These are phyloP conservation scores for Lipophrys pholis DNA, from an alignment of 2,113 vertebrate genomes.

Conservation along the genomic window DNA sequence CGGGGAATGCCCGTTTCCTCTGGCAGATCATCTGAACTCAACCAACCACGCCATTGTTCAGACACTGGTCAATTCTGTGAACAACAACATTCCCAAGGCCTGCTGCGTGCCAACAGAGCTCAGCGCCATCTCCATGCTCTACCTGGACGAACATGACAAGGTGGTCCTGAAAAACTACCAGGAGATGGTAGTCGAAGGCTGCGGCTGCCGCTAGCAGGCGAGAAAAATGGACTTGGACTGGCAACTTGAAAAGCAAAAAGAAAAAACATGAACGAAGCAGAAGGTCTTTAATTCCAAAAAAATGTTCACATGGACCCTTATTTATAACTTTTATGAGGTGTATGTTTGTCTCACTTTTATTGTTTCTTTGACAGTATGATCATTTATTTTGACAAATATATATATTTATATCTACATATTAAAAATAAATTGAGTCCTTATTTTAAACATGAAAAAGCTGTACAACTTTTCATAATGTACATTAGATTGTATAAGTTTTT, in stretches of 20 bases:
- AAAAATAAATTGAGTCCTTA: constrained; percentile 98
- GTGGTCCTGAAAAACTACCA: constrained; percentile 99
- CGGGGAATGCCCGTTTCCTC: constrained; percentile 96
- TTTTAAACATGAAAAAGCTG: constrained; percentile 94
- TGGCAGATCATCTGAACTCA: constrained; percentile 98
- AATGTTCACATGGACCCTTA: constrained; percentile 90
- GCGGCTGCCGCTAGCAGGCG: constrained; percentile 93
- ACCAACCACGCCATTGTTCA: constrained; percentile 99
- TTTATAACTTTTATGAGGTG: constrained; percentile 96
- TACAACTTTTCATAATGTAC: constrained; percentile 89
- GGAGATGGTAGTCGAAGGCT: constrained; percentile 99
- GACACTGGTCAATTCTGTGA: constrained; percentile 98
- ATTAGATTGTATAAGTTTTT: constrained; percentile 88
- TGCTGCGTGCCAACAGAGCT: constrained; percentile 99
- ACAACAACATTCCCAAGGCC: constrained; percentile 97
- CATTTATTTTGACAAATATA: constrained; percentile 99
- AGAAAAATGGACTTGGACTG: constrained; percentile 54
- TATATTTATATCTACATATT: constrained; percentile 99
- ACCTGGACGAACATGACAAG: constrained; percentile 98
- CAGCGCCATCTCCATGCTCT: constrained; percentile 99
- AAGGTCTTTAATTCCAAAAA: constrained; percentile 75
- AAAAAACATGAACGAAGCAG: constrained; percentile 49
- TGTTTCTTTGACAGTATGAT: constrained; percentile 97
- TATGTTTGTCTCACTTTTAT: constrained; percentile 85
- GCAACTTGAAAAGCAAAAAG: constrained; percentile 23